phyloP scores from a whole-genome alignment of 2,113 vertebrate species.

The Haliaeetus leucogaster region DNA sequence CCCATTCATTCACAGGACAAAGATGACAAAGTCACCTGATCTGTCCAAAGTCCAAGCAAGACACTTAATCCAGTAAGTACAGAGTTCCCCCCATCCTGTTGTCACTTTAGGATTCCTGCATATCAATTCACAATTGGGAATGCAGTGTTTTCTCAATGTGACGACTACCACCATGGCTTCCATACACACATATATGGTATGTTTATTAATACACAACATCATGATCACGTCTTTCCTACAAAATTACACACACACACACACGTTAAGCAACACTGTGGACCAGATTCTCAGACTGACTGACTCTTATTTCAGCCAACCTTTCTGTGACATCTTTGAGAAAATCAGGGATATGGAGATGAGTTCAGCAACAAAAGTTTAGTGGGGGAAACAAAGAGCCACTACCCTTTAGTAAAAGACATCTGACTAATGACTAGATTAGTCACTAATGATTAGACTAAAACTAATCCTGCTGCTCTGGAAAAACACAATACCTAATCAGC shows the following conservation, averaged over 20 bases:
- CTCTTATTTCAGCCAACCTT: neutral
- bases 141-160: neutral
- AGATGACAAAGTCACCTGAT: neutral
- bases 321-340: neutral
- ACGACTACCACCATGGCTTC: neutral
- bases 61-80: neutral
- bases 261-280: neutral
- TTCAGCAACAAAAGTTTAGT: neutral
- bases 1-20: neutral
- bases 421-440: neutral
- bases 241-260: neutral
- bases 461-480: neutral
- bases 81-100: neutral
- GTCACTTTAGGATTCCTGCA: neutral
- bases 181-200: neutral
- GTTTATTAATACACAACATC: neutral
- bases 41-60: neutral
- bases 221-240: neutral
- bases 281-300: neutral
- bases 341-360: neutral
- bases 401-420: neutral
- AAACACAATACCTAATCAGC: neutral
- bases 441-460: no score
- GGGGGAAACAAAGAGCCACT: neutral
- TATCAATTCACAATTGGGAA: neutral